Conservation (phyloP, 2,888 invertebrate genomes). For the Dasypogon diadema region DNA sequence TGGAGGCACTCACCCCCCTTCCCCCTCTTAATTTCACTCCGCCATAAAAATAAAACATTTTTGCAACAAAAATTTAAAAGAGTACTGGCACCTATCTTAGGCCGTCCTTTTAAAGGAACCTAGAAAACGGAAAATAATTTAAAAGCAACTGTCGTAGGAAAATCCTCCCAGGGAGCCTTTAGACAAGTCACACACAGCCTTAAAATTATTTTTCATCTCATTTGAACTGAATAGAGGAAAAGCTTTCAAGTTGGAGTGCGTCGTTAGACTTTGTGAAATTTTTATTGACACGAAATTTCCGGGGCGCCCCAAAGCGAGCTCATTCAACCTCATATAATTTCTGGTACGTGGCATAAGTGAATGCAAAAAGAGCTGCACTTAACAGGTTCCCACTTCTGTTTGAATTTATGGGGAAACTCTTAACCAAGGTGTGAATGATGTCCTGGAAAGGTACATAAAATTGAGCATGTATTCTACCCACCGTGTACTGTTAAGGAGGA, state of each 20-base stretch:
- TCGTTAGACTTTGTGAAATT: slow-evolving; percentile 28
- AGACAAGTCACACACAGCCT: slow-evolving; percentile 4
- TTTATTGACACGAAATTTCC: slow-evolving; percentile 29
- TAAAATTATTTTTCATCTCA: slow-evolving; percentile 36
- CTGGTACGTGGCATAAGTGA: slow-evolving; percentile 4
- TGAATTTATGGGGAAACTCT: not conserved
- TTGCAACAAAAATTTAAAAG: not conserved
- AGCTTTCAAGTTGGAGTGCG: slow-evolving; percentile 35
- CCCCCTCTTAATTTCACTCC: not conserved
- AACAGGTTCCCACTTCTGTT: not conserved
- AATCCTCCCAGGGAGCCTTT: not conserved
- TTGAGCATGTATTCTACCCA: slow-evolving; percentile 7
- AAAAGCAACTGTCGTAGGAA: not conserved
- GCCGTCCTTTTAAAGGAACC: not conserved
- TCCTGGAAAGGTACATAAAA: slow-evolving; percentile 15
- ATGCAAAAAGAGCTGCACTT: slow-evolving; percentile 12
- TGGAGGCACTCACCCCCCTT: not conserved
- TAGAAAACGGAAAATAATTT: not conserved
- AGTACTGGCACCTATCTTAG: not conserved
- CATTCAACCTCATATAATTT: slow-evolving; percentile 13
- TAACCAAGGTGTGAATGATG: not conserved
- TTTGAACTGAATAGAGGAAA: slow-evolving; percentile 18
- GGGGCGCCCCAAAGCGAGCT: slow-evolving; percentile 5
- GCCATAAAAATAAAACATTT: not conserved
- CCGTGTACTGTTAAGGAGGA: not conserved